A percentile compares a stretch with the other conserved stretches of the same genome.
Evolutionary conservation across 2,113 vertebrate species (phyloP).

Genomic region (Nothobranchius furzeri): DNA sequence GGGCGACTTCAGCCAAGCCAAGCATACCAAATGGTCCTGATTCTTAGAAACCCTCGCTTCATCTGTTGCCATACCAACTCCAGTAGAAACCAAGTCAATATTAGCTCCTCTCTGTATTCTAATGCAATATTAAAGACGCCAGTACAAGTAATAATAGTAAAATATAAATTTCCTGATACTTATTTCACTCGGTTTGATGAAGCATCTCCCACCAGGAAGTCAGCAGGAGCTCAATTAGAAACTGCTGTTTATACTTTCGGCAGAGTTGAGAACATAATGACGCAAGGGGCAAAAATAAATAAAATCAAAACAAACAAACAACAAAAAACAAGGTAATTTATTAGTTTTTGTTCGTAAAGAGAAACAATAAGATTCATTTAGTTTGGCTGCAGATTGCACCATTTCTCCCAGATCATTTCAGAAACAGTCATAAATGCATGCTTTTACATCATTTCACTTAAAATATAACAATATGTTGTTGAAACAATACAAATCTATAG

Average conservation of each 20-base stretch:
- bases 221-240: conserved; percentile 56
- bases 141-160: not conserved
- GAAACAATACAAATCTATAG: too few relatives aligned
- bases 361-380: too few relatives aligned
- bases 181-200: conserved; percentile 12
- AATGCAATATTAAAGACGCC: not conserved
- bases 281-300: conserved; percentile 18
- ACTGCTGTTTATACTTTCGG: conserved; percentile 46
- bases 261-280: conserved; percentile 55
- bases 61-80: conserved; percentile 23
- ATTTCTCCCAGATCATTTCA: too few relatives aligned
- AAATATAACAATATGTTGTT: too few relatives aligned
- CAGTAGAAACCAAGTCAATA: conserved; percentile 2
- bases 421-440: too few relatives aligned
- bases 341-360: too few relatives aligned
- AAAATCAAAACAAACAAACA: not conserved
- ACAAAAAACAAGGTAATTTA: too few relatives aligned
- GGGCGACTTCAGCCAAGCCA: conserved; percentile 14
- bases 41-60: conserved; percentile 17
- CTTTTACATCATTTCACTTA: too few relatives aligned
- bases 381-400: too few relatives aligned
- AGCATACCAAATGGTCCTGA: conserved; percentile 31
- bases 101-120: not conserved
- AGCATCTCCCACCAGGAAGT: conserved; percentile 42
- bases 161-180: not conserved